Evolutionary conservation across 2,888 invertebrate species (phyloP).

Genomic region (Cheilosia urbana): DNA sequence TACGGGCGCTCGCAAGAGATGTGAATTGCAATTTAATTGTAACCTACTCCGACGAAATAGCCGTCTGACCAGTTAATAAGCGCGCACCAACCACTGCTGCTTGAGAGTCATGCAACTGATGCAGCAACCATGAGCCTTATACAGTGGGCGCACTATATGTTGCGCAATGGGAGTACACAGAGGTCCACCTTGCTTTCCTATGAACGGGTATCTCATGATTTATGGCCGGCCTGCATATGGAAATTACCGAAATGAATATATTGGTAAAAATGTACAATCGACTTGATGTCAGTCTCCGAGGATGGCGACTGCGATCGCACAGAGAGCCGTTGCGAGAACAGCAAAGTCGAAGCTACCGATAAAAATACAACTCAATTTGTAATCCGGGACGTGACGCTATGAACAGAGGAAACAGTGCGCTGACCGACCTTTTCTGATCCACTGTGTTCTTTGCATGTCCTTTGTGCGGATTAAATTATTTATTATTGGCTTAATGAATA

Average conservation of each 20-base stretch:
- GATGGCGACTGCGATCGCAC: conserved; percentile 4
- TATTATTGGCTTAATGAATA: conserved; percentile 29
- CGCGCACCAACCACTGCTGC: background rate
- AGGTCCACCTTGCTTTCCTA: conserved; percentile 26
- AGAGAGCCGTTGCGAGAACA: conserved; percentile 1
- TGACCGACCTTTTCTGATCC: conserved; percentile 35
- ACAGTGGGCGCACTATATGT: conserved; percentile 70
- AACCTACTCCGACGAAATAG: conserved; percentile 62
- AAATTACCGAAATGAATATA: conserved; percentile 47
- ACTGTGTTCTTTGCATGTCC: conserved; percentile 6
- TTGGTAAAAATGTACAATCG: background rate
- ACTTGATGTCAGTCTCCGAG: background rate
- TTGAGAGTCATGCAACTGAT: conserved; percentile 14
- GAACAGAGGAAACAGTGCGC: background rate
- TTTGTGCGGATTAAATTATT: conserved; percentile 23
- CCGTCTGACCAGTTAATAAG: conserved; percentile 56
- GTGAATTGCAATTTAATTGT: conserved; percentile 70
- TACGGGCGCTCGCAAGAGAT: conserved; percentile 30
- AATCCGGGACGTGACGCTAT: background rate
- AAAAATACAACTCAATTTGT: conserved; percentile 25
- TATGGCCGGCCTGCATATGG: conserved; percentile 56
- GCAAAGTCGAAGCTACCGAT: background rate
- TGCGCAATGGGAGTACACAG: conserved; percentile 52
- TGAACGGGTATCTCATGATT: conserved; percentile 59
- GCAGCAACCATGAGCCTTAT: conserved; percentile 42